A percentile compares a stretch with the other conserved stretches of the same genome.
These are phyloP conservation scores for Dendroctonus ponderosae DNA, from an alignment of 1,140 invertebrate genomes.

Conservation along the genomic window DNA sequence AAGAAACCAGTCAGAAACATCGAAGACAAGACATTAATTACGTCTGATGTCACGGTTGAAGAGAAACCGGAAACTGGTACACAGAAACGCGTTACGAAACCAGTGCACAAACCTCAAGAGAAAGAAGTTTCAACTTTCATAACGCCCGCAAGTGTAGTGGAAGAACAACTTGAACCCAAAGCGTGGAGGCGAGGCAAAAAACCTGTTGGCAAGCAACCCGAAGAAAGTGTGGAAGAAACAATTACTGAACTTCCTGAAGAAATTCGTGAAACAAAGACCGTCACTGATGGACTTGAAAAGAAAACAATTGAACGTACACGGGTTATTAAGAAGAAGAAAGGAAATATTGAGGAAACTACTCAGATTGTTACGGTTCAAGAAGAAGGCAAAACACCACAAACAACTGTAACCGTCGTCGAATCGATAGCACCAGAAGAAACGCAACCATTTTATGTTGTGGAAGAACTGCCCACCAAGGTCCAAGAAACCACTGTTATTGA, in stretches of 20 bases:
- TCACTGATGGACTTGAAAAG: slow-evolving; percentile 43
- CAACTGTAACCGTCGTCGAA: slow-evolving; percentile 29
- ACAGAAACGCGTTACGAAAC: slow-evolving; percentile 48
- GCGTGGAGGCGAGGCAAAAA: slow-evolving; percentile 36
- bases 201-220: slow-evolving; percentile 10
- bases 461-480: slow-evolving; percentile 41
- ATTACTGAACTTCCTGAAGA: slow-evolving; percentile 45
- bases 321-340: slow-evolving; percentile 41
- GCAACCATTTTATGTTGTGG: slow-evolving; percentile 38
- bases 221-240: slow-evolving; percentile 20
- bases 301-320: slow-evolving; percentile 39
- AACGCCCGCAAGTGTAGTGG: slow-evolving; percentile 1
- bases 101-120: slow-evolving; percentile 1
- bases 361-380: slow-evolving; percentile 48
- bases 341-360: slow-evolving; percentile 46
- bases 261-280: slow-evolving; percentile 48
- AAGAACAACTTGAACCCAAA: slow-evolving; percentile 28
- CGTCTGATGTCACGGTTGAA: slow-evolving; percentile 34
- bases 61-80: slow-evolving; percentile 50
- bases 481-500: slow-evolving; percentile 42
- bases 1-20: no score
- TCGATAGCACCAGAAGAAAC: not conserved
- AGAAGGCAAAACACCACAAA: slow-evolving; percentile 42
- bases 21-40: no score
- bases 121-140: slow-evolving; percentile 45